phyloP scores from a whole-genome alignment of 2,888 invertebrate genomes.

The Nephrotoma guestfalica region DNA sequence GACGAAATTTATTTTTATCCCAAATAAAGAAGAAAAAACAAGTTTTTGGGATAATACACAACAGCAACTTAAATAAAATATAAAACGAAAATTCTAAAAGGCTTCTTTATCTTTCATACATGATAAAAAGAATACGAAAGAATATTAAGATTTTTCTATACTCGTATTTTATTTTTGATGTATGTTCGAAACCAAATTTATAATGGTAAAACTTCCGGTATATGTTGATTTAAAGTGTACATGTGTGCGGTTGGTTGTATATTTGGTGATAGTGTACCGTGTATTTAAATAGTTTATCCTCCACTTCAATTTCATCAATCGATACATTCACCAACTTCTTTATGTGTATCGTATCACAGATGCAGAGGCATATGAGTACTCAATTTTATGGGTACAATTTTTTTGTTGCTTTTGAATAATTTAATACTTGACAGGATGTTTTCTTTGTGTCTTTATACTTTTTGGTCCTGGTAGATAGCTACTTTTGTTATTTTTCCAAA shows the following conservation, averaged over 20 bases:
- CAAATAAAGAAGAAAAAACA: neutral
- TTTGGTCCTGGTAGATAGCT: neutral
- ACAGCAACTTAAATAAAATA: neutral
- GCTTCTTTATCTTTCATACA: neutral
- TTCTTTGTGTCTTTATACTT: neutral
- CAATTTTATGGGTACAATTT: neutral
- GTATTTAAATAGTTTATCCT: neutral
- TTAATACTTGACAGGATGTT: neutral
- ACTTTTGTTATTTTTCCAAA: neutral
- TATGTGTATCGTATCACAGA: neutral
- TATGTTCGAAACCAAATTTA: neutral
- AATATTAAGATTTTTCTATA: neutral
- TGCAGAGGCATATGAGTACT: neutral
- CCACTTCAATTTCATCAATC: neutral
- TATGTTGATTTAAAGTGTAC: neutral
- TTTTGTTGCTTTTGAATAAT: neutral
- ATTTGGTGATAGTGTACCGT: neutral
- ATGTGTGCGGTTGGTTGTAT: neutral
- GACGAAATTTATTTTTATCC: neutral
- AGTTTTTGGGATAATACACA: neutral
- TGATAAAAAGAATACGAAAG: neutral
- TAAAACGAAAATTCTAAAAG: neutral
- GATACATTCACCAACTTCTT: neutral
- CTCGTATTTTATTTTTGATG: neutral
- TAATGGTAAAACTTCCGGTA: neutral